Evolutionary conservation across 2,113 vertebrate genomes (phyloP).

Genomic region (Callospermophilus lateralis): DNA sequence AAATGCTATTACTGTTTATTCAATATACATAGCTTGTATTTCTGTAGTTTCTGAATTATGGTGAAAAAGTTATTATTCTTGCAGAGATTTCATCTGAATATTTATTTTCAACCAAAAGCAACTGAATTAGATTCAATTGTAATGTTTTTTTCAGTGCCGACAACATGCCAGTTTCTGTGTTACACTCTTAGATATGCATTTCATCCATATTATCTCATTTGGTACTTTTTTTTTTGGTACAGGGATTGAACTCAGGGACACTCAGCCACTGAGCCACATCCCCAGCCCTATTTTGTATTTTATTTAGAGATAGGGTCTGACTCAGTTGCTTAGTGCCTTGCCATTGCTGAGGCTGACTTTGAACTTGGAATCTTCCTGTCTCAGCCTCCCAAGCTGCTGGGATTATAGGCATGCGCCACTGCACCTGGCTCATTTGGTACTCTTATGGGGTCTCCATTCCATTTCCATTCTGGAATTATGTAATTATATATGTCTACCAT

Average conservation of each 20-base stretch:
- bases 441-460: not conserved
- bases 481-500: not conserved
- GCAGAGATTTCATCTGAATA: not conserved
- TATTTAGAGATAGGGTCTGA: too few relatives aligned
- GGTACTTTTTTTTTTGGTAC: not conserved
- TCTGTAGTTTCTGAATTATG: slow-evolving; percentile 7
- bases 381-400: too few relatives aligned
- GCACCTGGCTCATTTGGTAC: not conserved
- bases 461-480: not conserved
- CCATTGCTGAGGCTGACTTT: too few relatives aligned
- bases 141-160: not conserved
- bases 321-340: too few relatives aligned
- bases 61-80: not conserved
- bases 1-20: not conserved
- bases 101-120: slow-evolving; percentile 19
- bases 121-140: not conserved
- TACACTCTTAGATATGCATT: not conserved
- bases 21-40: not conserved
- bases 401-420: too few relatives aligned
- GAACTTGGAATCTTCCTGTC: too few relatives aligned
- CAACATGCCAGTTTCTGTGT: not conserved
- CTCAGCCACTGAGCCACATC: too few relatives aligned
- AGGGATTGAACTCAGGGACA: too few relatives aligned
- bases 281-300: too few relatives aligned
- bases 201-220: not conserved